A percentile compares a stretch with the other conserved stretches of the same genome.
These are phyloP conservation scores for Rugalucina vietnamica DNA, from an alignment of 2,888 invertebrate species.

Conservation along the genomic window DNA sequence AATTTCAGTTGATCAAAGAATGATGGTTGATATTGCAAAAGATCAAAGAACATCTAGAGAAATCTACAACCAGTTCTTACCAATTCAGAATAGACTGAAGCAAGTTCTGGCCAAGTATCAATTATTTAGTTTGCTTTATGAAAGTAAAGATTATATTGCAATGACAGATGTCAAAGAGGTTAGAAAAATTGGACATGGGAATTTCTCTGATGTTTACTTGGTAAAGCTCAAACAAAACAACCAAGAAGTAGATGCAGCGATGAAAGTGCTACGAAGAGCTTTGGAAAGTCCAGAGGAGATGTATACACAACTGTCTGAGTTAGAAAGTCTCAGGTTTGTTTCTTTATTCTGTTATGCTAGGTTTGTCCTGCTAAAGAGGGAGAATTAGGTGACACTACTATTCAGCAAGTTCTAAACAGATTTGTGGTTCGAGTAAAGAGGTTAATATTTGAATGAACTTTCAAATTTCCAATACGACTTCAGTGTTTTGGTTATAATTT, in stretches of 20 bases:
- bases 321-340: constrained; percentile 57
- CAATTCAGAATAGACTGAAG: constrained; percentile 52
- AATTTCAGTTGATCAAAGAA: constrained; percentile 60
- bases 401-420: too few relatives aligned
- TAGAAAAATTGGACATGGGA: constrained; percentile 49
- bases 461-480: too few relatives aligned
- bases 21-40: constrained; percentile 54
- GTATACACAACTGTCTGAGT: constrained; percentile 64
- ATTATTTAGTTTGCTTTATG: constrained; percentile 50
- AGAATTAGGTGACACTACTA: too few relatives aligned
- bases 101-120: constrained; percentile 52
- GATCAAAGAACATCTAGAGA: constrained; percentile 59
- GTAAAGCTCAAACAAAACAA: constrained; percentile 22
- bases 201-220: constrained; percentile 58
- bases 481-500: too few relatives aligned
- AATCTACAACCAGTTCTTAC: constrained; percentile 56
- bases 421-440: too few relatives aligned
- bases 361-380: too few relatives aligned
- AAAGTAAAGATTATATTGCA: constrained; percentile 44
- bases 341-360: background rate
- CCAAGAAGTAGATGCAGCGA: constrained; percentile 48
- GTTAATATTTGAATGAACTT: too few relatives aligned
- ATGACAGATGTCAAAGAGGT: constrained; percentile 16
- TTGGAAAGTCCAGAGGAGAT: constrained; percentile 36
- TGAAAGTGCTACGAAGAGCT: constrained; percentile 54